Conservation (phyloP, 2,113 vertebrate species). For the Sturnus vulgaris region DNA sequence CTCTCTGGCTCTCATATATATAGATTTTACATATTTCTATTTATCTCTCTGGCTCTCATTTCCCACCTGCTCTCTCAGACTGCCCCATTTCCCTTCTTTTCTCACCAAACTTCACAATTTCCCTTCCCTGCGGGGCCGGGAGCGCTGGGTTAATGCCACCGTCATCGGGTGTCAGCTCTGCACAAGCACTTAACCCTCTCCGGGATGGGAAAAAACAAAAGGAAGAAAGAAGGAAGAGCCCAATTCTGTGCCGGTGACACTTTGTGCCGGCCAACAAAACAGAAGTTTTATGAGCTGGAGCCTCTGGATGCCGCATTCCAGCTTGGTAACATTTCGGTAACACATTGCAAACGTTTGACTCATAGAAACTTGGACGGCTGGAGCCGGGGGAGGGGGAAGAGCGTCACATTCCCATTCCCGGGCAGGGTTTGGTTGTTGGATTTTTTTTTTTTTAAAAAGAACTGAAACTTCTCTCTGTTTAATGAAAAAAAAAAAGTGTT, state of each 20-base stretch:
- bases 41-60: not conserved
- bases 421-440: constrained; percentile 14
- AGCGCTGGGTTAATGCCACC: not conserved
- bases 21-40: too few species aligned
- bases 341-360: constrained; percentile 73
- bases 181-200: not conserved
- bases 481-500: not conserved
- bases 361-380: constrained; percentile 68
- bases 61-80: not conserved
- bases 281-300: constrained; percentile 25
- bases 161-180: rapidly evolving
- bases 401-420: constrained; percentile 47
- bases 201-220: not conserved
- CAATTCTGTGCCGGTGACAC: not conserved
- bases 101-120: rapidly evolving
- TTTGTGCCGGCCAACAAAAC: constrained; percentile 32
- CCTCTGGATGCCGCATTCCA: constrained; percentile 62
- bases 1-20: too few species aligned
- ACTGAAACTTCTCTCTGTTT: not conserved
- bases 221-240: rapidly evolving
- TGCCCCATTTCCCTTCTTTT: rapidly evolving
- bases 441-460: not conserved
- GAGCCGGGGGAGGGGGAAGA: constrained; percentile 42
- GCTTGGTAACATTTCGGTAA: constrained; percentile 68
- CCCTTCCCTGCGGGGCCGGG: rapidly evolving